phyloP scores from a whole-genome alignment of 2,888 invertebrate species.

The Aquatica leii region DNA sequence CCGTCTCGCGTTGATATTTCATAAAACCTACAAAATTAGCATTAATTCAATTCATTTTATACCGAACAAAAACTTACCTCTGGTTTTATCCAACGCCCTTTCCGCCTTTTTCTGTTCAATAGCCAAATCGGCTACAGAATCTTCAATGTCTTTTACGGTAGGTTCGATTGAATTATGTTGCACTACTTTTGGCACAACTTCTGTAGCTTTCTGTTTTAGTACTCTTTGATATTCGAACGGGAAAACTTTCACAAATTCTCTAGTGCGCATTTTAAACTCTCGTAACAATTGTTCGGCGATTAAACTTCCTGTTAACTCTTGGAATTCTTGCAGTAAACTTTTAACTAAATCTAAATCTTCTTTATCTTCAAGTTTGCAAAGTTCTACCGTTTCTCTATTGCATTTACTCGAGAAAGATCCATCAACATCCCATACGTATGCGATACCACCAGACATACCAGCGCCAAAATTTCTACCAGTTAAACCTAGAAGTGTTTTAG shows the following conservation, averaged over 20 bases:
- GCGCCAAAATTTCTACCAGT: conserved; percentile 99
- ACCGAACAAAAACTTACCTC: conserved; percentile 54
- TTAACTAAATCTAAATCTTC: conserved; percentile 83
- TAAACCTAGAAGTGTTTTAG: conserved; percentile 66
- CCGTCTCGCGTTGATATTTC: conserved; percentile 91
- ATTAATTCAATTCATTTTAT: not conserved
- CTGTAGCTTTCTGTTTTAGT: conserved; percentile 69
- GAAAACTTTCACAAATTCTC: conserved; percentile 91
- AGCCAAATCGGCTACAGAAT: conserved; percentile 79
- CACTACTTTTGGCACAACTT: conserved; percentile 46
- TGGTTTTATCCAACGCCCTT: conserved; percentile 81
- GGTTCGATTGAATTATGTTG: conserved; percentile 53
- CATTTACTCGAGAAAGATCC: conserved; percentile 87
- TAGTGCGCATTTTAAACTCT: conserved; percentile 79
- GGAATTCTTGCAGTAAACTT: conserved; percentile 82
- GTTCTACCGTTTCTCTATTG: conserved; percentile 94
- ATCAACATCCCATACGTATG: conserved; percentile 92
- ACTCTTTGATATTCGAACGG: conserved; percentile 96
- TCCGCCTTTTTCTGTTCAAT: conserved; percentile 83
- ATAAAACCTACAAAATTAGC: conserved; percentile 83
- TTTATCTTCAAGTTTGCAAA: conserved; percentile 79
- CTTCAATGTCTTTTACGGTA: conserved; percentile 80
- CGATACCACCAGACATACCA: conserved; percentile 95
- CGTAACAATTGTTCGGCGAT: conserved; percentile 81
- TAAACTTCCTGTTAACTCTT: conserved; percentile 80